A percentile compares a stretch with the other conserved stretches of the same genome.
phyloP scores from a whole-genome alignment of 2,888 invertebrate genomes.

The Galerucella calmariensis region DNA sequence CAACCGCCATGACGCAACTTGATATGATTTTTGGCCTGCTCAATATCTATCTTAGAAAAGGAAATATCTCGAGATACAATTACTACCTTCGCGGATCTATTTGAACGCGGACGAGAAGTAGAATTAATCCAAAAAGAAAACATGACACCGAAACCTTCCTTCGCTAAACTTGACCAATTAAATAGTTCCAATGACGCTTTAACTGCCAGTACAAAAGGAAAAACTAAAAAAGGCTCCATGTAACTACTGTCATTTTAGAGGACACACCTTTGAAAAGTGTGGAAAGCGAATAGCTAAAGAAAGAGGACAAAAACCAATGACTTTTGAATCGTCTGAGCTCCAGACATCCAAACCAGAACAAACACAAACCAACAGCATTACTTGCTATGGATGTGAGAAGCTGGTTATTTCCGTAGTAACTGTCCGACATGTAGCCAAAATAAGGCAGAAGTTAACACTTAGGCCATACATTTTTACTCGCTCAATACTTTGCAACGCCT shows the following conservation, averaged over 20 bases:
- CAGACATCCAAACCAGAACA: background rate
- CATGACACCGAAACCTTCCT: background rate
- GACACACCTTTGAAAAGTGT: constrained; percentile 17
- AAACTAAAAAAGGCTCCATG: constrained; percentile 13
- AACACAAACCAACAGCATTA: background rate
- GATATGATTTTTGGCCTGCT: too few relatives aligned
- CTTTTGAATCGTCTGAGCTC: background rate
- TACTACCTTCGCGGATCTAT: too few relatives aligned
- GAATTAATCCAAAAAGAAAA: constrained; percentile 12
- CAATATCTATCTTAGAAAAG: too few relatives aligned
- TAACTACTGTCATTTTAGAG: constrained; percentile 21
- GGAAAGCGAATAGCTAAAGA: constrained; percentile 21
- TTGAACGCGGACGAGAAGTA: constrained; percentile 18
- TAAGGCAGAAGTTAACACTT: background rate
- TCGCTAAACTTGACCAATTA: background rate
- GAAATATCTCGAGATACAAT: too few relatives aligned
- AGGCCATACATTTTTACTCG: background rate
- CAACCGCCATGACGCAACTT: too few relatives aligned
- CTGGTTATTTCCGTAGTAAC: constrained; percentile 21
- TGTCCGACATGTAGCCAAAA: constrained; percentile 10
- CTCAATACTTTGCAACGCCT: too few relatives aligned
- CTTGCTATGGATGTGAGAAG: constrained; percentile 19
- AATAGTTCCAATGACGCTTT: background rate
- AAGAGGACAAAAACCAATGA: background rate
- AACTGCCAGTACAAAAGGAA: too few relatives aligned